Base-by-base conservation (phyloP, 2,113 vertebrate species). In the Ibidorhyncha struthersii region DNA sequence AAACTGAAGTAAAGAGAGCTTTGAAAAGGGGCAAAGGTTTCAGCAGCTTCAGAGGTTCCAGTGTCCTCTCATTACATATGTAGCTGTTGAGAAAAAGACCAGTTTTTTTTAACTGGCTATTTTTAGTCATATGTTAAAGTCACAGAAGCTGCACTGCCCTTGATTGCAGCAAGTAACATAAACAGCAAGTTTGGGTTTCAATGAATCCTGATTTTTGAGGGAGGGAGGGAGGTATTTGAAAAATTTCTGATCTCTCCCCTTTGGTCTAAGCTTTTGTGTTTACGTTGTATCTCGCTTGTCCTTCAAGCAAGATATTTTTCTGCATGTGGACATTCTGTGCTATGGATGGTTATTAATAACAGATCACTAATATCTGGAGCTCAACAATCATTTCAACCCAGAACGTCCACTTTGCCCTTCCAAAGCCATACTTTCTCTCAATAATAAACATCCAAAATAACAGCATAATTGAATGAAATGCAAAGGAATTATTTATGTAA, bases 401-500 rank as follows among this genome's bases (percentile, higher is more conserved):
- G 81, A 80, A 81, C 12, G 77, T 47, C 29, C 71, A 91, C 89
- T 95, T 89, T 93, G 69, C 41, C 89, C 80, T 97, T 95, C 92
- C 95, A 95, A 97, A n/a, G 4, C 41, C 70, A 76, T 5, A 27
- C 17, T 94, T 91, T 96, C 34, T 95, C 78, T 91, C 82, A 80
- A 45, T 84, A 93, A 77, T 87, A 97, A 96, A 76, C 84, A 92
- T 93, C 58, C 21, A 98, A 97, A 97, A 97, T 92, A 97, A 86
- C 73, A 84, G 45, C 59, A 70, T 89, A 97, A 96, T 87, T 95
- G 95, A 97, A 96, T 97, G 89, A 97, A 98, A 97, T 95, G 80
- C 67, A 96, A 97, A 83, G 82, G 93, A 97, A 98, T 97, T 98
- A 98, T 98, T 98, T 97, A 97, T 97, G 94, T 96, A 97, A 97